These are phyloP conservation scores for Lithosia quadra DNA, from an alignment of 2,888 invertebrate species.

Conservation along the genomic window DNA sequence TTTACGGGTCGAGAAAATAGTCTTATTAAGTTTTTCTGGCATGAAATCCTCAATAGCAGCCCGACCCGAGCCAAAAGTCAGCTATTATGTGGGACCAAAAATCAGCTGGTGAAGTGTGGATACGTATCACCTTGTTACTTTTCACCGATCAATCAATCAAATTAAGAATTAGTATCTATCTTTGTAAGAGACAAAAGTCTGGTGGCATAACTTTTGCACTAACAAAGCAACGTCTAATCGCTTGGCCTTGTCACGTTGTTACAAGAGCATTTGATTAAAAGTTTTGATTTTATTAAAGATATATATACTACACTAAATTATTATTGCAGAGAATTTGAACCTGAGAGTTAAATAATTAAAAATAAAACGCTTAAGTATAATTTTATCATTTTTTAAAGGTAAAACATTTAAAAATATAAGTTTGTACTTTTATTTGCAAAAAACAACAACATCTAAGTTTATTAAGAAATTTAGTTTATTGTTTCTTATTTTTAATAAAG, in stretches of 20 bases:
- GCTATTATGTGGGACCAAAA: not conserved
- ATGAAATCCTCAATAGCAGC: not conserved
- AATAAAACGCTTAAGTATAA: not conserved
- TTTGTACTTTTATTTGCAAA: not conserved
- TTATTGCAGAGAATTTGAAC: not conserved
- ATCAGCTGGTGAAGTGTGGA: not conserved
- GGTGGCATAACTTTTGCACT: too few relatives aligned
- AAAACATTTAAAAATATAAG: not conserved
- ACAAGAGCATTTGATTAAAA: too few relatives aligned
- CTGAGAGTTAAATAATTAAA: not conserved
- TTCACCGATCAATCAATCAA: too few relatives aligned
- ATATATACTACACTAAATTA: not conserved
- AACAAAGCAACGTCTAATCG: too few relatives aligned
- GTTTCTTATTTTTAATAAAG: not conserved
- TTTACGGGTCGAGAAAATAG: not conserved
- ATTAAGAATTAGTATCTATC: too few relatives aligned
- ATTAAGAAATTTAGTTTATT: slow-evolving; percentile 1
- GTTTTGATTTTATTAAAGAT: not conserved
- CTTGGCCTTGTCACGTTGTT: too few relatives aligned
- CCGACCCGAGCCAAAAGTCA: too few relatives aligned
- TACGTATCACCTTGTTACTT: not conserved
- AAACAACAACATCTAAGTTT: not conserved
- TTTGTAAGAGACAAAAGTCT: too few relatives aligned
- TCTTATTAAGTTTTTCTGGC: not conserved
- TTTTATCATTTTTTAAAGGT: not conserved